A percentile compares a stretch with the other conserved stretches of the same genome.
Conservation (phyloP, 1,140 invertebrate genomes). For the Orius laevigatus region DNA sequence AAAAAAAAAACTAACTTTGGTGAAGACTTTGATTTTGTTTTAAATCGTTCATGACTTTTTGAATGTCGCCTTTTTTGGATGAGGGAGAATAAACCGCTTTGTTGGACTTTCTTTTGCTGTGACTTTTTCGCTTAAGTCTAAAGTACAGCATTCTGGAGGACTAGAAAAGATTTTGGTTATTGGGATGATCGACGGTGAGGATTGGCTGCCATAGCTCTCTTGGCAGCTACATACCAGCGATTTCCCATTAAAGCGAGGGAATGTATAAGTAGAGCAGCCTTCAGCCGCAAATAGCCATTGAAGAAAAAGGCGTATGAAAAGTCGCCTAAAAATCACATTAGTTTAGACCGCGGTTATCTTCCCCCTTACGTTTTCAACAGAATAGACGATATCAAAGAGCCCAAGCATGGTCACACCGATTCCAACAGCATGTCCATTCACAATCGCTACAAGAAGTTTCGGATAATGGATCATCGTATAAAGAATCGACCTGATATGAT, state of each 20-base stretch:
- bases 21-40: no score
- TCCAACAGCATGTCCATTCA: slow-evolving; percentile 91
- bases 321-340: slow-evolving; percentile 48
- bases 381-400: slow-evolving; percentile 79
- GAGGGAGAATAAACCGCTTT: no score
- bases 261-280: slow-evolving; percentile 67
- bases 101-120: no score
- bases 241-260: slow-evolving; percentile 64
- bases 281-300: slow-evolving; percentile 66
- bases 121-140: no score
- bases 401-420: slow-evolving; percentile 66
- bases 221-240: slow-evolving; percentile 50
- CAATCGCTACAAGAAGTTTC: slow-evolving; percentile 71
- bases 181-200: no score
- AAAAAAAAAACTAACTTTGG: no score
- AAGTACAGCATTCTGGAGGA: no score
- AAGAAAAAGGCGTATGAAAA: slow-evolving; percentile 81
- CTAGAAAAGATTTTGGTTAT: no score
- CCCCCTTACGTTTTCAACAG: slow-evolving; percentile 56
- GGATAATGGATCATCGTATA: slow-evolving; percentile 58
- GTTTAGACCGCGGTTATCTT: neutral
- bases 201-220: no score
- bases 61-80: no score
- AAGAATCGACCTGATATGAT: no score
- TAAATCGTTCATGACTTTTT: no score